Conservation (phyloP, 2,797 vertebrate species). For the Antennarius maculatus region DNA sequence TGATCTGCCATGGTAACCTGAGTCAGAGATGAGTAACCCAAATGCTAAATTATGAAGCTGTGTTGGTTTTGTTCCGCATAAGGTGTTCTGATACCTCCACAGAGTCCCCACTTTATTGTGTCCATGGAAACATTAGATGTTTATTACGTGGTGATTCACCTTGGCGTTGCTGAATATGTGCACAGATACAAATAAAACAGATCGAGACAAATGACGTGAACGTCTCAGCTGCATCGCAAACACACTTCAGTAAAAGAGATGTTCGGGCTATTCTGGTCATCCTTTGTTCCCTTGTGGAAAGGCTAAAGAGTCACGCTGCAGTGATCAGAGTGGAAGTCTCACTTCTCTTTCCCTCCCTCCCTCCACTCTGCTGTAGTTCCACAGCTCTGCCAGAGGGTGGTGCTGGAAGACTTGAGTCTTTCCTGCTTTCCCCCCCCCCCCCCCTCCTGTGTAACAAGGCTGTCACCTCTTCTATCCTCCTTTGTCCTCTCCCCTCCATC, state of each 20-base stretch:
- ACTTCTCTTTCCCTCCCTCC: slow-evolving; percentile 46
- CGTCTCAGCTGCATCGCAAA: slow-evolving; percentile 7
- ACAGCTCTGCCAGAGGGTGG: slow-evolving; percentile 77
- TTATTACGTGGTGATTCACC: slow-evolving; percentile 17
- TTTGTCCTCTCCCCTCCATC: slow-evolving; percentile 79
- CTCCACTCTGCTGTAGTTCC: slow-evolving; percentile 68
- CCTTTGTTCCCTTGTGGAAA: slow-evolving; percentile 74
- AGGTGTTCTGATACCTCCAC: too few species aligned
- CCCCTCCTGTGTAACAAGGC: slow-evolving; percentile 68
- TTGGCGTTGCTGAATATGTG: slow-evolving; percentile 19
- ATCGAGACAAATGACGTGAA: background rate
- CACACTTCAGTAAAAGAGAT: slow-evolving; percentile 37
- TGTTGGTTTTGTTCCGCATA: too few species aligned
- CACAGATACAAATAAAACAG: background rate
- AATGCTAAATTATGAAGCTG: background rate
- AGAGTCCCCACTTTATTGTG: background rate
- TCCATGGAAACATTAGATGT: background rate
- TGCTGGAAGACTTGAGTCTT: slow-evolving; percentile 79
- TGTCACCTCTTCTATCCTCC: slow-evolving; percentile 77
- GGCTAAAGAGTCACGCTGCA: slow-evolving; percentile 77
- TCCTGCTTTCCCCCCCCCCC: slow-evolving; percentile 13
- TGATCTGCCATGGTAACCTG: background rate
- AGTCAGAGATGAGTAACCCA: background rate
- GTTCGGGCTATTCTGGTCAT: slow-evolving; percentile 73
- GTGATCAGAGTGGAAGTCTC: slow-evolving; percentile 79